A percentile compares a stretch with the other conserved stretches of the same genome.
Evolutionary conservation across 2,888 invertebrate species (phyloP).

Genomic region (Synergus laeviventris): DNA sequence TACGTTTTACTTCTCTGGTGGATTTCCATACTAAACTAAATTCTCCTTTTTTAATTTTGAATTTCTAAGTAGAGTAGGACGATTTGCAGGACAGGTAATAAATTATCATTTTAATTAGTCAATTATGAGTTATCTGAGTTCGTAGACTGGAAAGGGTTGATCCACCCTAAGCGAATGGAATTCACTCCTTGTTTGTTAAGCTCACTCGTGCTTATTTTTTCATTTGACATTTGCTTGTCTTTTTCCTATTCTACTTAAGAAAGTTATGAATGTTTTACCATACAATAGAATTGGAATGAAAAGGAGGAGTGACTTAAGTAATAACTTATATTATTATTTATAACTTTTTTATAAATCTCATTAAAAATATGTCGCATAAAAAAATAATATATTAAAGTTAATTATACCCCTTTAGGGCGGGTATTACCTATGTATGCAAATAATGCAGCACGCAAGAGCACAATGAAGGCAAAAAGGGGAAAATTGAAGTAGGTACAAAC

Average conservation of each 20-base stretch:
- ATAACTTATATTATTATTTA: no score
- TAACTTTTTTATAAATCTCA: background rate
- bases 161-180: conserved; percentile 2
- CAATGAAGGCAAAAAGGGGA: background rate
- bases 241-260: background rate
- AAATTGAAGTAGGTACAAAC: background rate
- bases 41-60: conserved; percentile 4
- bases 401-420: background rate
- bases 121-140: conserved; percentile 31
- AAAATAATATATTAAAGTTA: background rate
- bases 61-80: conserved; percentile 2
- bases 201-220: background rate
- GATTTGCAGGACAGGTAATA: conserved; percentile 10
- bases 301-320: no score
- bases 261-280: background rate
- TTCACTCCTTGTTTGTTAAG: conserved; percentile 26
- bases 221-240: background rate
- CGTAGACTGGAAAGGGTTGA: background rate
- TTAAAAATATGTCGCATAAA: background rate
- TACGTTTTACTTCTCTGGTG: background rate
- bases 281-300: background rate
- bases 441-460: background rate
- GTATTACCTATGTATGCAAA: background rate
- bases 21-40: conserved; percentile 27
- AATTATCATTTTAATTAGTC: conserved; percentile 38